Conservation (phyloP, 2,113 vertebrate genomes). For the Genyomyrus donnyi region DNA sequence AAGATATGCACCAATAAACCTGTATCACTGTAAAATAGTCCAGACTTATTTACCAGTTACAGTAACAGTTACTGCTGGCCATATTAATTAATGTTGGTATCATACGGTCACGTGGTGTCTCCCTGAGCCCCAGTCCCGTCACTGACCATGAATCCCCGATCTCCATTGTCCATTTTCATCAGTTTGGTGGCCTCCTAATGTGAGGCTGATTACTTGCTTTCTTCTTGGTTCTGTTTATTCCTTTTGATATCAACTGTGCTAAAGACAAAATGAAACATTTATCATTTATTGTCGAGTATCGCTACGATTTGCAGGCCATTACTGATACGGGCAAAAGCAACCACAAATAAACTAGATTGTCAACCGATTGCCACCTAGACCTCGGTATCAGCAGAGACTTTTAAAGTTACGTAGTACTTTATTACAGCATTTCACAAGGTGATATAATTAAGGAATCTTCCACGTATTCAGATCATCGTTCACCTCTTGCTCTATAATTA, state of each 20-base stretch:
- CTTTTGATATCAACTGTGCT: background rate
- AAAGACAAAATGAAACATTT: background rate
- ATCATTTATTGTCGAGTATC: background rate
- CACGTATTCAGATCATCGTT: background rate
- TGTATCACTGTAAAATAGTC: background rate
- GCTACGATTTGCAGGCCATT: background rate
- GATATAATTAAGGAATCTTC: background rate
- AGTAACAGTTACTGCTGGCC: background rate
- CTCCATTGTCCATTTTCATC: constrained; percentile 96
- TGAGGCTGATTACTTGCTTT: background rate
- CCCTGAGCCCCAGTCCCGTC: background rate
- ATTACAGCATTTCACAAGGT: background rate
- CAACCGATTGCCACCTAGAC: background rate
- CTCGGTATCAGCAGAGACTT: background rate
- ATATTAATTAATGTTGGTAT: background rate
- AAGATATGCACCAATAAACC: background rate
- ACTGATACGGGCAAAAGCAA: background rate
- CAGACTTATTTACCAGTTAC: background rate
- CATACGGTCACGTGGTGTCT: background rate
- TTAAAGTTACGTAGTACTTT: background rate
- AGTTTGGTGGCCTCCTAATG: background rate
- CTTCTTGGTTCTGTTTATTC: background rate
- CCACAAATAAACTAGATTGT: background rate
- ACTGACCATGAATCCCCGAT: constrained; percentile 96
- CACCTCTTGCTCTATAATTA: background rate